Conservation (phyloP, 1,140 invertebrate species). For the Berghia stephanieae region DNA sequence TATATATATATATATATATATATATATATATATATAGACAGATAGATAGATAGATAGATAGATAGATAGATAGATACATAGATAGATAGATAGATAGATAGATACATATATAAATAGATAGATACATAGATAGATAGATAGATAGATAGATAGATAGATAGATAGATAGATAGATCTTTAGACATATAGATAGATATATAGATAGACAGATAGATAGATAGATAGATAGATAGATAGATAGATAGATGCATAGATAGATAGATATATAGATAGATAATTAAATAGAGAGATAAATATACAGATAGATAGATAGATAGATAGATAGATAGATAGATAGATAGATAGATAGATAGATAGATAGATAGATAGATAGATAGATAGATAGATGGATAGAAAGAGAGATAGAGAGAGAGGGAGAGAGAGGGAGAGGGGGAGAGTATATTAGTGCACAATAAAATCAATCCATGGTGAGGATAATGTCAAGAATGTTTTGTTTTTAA, state of each 20-base stretch:
- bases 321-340: not conserved
- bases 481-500: not conserved
- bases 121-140: not conserved
- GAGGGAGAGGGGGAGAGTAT: not conserved
- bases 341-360: not conserved
- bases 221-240: not conserved
- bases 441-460: not conserved
- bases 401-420: not conserved
- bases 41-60: not conserved
- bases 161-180: not conserved
- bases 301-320: slow-evolving; percentile 11
- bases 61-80: slow-evolving; percentile 10
- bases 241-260: not conserved
- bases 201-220: not conserved
- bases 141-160: slow-evolving; percentile 8
- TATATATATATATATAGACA: not conserved
- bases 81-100: slow-evolving; percentile 10
- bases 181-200: not conserved
- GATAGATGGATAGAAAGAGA: not conserved
- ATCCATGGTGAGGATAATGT: not conserved
- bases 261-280: not conserved
- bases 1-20: not conserved
- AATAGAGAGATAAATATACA: slow-evolving; percentile 10
- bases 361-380: not conserved
- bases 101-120: slow-evolving; percentile 10